Conservation (phyloP, 2,888 invertebrate genomes). For the Corbicula japonica region DNA sequence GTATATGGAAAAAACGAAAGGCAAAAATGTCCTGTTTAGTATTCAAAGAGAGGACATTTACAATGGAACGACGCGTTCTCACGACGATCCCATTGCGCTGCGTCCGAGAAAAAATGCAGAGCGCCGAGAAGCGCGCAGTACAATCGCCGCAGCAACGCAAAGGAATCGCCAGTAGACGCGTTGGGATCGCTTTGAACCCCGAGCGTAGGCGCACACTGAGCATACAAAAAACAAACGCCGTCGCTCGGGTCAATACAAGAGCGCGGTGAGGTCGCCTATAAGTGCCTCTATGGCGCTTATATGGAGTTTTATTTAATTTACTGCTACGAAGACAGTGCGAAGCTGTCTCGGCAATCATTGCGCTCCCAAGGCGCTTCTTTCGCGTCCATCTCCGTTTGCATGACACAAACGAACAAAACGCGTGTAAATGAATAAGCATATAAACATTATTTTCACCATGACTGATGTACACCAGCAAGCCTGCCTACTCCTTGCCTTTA, state of each 20-base stretch:
- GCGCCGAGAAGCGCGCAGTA: not conserved
- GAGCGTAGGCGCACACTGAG: not conserved
- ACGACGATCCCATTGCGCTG: not conserved
- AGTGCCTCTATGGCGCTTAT: not conserved
- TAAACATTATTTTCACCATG: not conserved
- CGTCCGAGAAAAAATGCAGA: not conserved
- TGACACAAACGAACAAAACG: not conserved
- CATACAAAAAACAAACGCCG: not conserved
- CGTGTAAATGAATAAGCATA: not conserved
- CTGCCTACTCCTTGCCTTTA: not conserved
- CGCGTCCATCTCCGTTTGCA: not conserved
- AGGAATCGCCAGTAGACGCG: not conserved
- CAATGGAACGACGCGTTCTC: no score
- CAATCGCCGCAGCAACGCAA: not conserved
- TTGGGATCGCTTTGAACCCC: not conserved
- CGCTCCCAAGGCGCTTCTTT: not conserved
- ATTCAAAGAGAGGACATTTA: no score
- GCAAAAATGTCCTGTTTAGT: no score
- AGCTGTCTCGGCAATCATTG: no score
- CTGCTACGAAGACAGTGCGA: not conserved
- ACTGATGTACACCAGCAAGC: conserved; percentile 1
- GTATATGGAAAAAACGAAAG: no score
- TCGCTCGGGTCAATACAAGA: not conserved
- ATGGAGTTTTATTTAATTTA: not conserved
- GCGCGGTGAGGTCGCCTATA: not conserved